phyloP scores from a whole-genome alignment of 2,888 invertebrate species.

The Caenorhabditis becei region DNA sequence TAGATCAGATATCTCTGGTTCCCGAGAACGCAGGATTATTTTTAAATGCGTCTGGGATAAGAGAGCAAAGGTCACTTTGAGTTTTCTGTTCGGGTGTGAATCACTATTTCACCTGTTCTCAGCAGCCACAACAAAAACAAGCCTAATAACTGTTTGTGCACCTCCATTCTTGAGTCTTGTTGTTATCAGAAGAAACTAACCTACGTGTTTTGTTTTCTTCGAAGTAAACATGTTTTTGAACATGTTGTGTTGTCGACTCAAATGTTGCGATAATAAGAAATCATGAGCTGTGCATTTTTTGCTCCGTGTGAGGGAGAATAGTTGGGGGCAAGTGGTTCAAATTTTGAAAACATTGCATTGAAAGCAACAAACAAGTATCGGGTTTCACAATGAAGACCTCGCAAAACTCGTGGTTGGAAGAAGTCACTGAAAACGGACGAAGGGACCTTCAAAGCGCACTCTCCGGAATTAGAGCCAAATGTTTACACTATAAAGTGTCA shows the following conservation, averaged over 20 bases:
- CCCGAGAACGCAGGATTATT: neutral
- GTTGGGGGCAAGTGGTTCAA: conserved; percentile 38
- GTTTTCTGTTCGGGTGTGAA: neutral
- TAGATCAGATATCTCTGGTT: conserved; percentile 16
- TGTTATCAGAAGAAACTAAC: conserved; percentile 5
- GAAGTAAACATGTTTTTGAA: conserved; percentile 52
- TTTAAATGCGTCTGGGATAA: conserved; percentile 1
- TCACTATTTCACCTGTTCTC: conserved; percentile 23
- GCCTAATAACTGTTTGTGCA: conserved; percentile 18
- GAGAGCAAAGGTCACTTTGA: conserved; percentile 14
- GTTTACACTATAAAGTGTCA: conserved; percentile 37
- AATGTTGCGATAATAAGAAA: conserved; percentile 35
- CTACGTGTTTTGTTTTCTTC: conserved; percentile 30
- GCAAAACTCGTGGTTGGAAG: conserved; percentile 50
- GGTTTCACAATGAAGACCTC: conserved; percentile 44
- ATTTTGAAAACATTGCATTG: conserved; percentile 51
- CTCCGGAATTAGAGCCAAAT: conserved; percentile 8
- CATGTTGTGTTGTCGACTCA: conserved; percentile 15
- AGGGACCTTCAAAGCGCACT: neutral
- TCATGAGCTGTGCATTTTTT: conserved; percentile 22
- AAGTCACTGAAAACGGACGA: neutral
- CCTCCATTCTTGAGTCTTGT: neutral
- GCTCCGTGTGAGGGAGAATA: conserved; percentile 1
- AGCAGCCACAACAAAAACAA: conserved; percentile 1
- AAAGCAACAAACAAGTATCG: conserved; percentile 58